These are phyloP conservation scores for Phalacrocorax carbo DNA, from an alignment of 2,113 vertebrate species.

Conservation along the genomic window DNA sequence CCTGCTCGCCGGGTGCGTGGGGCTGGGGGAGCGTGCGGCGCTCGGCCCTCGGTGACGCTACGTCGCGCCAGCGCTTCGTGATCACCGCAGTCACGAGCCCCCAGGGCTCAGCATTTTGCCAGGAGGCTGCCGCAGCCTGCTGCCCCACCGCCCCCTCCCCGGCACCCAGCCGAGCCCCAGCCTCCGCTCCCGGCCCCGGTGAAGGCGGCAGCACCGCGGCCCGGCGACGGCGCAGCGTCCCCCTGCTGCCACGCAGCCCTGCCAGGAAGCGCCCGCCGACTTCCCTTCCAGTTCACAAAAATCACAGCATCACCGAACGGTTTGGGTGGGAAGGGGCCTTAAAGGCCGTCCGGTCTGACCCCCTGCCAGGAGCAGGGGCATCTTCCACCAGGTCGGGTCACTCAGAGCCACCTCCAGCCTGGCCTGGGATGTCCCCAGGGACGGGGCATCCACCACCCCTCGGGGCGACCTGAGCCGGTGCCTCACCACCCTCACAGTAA, in stretches of 20 bases:
- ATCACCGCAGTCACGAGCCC: no score
- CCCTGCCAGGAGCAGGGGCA: no score
- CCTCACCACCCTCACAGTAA: no score
- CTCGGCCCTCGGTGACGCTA: neutral
- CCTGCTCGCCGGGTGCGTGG: rapidly evolving
- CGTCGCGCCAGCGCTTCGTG: rapidly evolving
- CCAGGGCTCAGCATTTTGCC: neutral
- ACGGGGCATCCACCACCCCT: no score
- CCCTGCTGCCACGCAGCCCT: neutral
- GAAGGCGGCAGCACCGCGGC: neutral
- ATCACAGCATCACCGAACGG: neutral
- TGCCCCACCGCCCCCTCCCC: neutral
- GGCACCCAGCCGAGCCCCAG: neutral
- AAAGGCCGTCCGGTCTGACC: no score
- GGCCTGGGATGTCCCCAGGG: no score
- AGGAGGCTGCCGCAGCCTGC: neutral
- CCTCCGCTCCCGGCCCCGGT: neutral
- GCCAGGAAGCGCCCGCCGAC: rapidly evolving
- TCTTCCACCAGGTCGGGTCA: no score
- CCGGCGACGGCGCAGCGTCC: no score
- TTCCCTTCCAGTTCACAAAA: neutral
- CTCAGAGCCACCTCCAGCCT: no score
- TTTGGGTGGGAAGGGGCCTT: neutral
- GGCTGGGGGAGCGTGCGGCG: no score
- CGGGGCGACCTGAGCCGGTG: no score